Base-by-base conservation (phyloP, 2,113 vertebrate species). In the Tylochromis polylepis region DNA sequence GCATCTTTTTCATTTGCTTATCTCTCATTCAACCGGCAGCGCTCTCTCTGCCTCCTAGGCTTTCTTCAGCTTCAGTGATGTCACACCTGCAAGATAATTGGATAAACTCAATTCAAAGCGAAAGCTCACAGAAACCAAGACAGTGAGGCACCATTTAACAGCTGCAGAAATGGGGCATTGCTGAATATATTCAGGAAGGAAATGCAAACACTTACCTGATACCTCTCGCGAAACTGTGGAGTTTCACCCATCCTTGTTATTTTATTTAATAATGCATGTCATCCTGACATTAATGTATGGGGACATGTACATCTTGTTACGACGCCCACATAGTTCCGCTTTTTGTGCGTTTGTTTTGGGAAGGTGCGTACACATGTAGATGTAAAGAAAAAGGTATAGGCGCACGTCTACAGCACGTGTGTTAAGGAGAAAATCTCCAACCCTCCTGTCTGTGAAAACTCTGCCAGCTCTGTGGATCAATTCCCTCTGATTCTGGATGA, bases 1-100 rank as follows among this genome's bases (percentile, higher is more conserved):
- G 93, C 94, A 94, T 95, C 87, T 94, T 95, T 93, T 95, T 94
- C 89, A 94, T 95, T 95, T 95, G 92, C 93, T 90, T 94, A 94
- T 94, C 92, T 95, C 90, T 92, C 85, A 88, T 91, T 94, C 89
- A 91, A 91, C 87, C 82, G 20, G 88, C 86, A 91, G 89, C 86
- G 53, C 85, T 92, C 91, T 90, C 89, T 90, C 84, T 90, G 86
- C 93, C 91, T 91, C 86, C 72, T 1, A 85, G 92, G 87, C 91
- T 91, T 93, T 94, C 90, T 93, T 93, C 84, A 82, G 91, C 91
- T 81, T 85, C 88, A 86, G 92, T 94, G 93, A 94, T 95, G 93
- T 93, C 93, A 94, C 91, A 95, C 94, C 93, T 94, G 92, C 94
- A 77, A 90, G 91, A 95, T 93, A 96, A 95, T 95, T 95, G 94